Evolutionary conservation across 2,113 vertebrate genomes (phyloP), one percentile per base, ranked within the genome.

Genomic region (Brienomyrus brachyistius): DNA sequence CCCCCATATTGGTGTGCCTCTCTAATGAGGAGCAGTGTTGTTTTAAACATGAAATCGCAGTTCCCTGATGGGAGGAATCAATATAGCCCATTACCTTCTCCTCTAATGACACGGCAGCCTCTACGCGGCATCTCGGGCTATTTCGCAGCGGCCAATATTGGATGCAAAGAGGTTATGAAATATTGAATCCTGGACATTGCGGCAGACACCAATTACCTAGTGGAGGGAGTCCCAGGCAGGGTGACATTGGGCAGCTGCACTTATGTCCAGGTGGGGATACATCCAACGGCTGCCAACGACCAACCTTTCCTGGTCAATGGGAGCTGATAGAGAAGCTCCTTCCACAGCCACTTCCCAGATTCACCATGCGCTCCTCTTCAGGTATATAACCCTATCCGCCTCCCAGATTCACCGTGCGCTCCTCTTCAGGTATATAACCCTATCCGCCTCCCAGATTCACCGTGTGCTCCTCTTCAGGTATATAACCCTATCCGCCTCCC

Each of bases 1-100:
- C 82, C 21, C 85, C 70, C 93, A 91, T 92, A 91, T 93, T 93
- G 91, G 92, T 87, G 91, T 51, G 91, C 91, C 91, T 91, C 87
- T 92, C 94, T 96, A 96, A 96, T 96, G 95, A 96, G 95, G 92
- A 96, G 95, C 95, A 94, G 95, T 95, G 95, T 95, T 96, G 95
- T 96, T 95, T 96, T 95, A 96, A 96, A 96, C 95, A 96, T 95
- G 95, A 95, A 96, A 95, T 90, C 54, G 93, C 92, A 92, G 92
- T 94, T 90, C 92, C 93, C 77, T 88, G 91, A 80, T 89, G 93
- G 93, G 92, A 88, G 86, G 94, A 94, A 96, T 96, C 96, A 95
- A 96, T 96, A 95, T 92, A 92, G 93, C 90, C 95, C 95, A 96
- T 96, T 96, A 96, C 95, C 94, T 94, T 92, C 88, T 91, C 92